These are phyloP conservation scores for Synergus laeviventris DNA, from an alignment of 2,888 invertebrate genomes.

Conservation along the genomic window DNA sequence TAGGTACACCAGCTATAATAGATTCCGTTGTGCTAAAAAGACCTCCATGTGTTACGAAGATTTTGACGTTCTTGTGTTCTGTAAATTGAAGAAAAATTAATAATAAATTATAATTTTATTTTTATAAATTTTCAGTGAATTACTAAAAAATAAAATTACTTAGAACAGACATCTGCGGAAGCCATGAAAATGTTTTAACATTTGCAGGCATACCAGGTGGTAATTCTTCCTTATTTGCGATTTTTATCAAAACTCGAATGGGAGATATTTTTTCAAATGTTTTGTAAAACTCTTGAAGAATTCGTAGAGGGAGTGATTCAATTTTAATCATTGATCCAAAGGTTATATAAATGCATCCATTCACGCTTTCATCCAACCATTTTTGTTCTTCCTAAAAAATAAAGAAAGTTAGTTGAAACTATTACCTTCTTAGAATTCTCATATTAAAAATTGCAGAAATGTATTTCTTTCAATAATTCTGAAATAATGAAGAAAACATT, in stretches of 20 bases:
- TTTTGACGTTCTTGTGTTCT: slow-evolving; percentile 69
- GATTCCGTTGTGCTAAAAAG: slow-evolving; percentile 70
- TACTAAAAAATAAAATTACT: slow-evolving; percentile 52
- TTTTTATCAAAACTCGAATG: slow-evolving; percentile 67
- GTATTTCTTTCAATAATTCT: neutral
- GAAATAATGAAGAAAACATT: slow-evolving; percentile 40
- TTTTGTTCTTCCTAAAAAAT: slow-evolving; percentile 64
- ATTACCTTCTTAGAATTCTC: too few species aligned
- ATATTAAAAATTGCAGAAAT: too few species aligned
- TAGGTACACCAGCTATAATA: slow-evolving; percentile 67
- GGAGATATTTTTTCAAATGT: slow-evolving; percentile 68
- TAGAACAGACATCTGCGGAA: slow-evolving; percentile 65
- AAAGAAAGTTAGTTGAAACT: neutral
- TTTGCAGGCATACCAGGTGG: slow-evolving; percentile 67
- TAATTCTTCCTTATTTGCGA: slow-evolving; percentile 64
- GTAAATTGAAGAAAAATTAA: slow-evolving; percentile 22
- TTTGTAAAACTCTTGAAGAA: slow-evolving; percentile 60
- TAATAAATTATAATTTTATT: too few species aligned
- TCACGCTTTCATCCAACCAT: slow-evolving; percentile 67
- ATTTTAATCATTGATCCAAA: slow-evolving; percentile 73
- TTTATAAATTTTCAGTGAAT: too few species aligned
- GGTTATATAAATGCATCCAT: slow-evolving; percentile 70
- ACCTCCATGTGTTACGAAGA: slow-evolving; percentile 72
- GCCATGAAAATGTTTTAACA: slow-evolving; percentile 67
- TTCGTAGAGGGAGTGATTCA: slow-evolving; percentile 65